Conservation (phyloP, 92 coral and sea anemone genomes). For the Heteractis magnifica region DNA sequence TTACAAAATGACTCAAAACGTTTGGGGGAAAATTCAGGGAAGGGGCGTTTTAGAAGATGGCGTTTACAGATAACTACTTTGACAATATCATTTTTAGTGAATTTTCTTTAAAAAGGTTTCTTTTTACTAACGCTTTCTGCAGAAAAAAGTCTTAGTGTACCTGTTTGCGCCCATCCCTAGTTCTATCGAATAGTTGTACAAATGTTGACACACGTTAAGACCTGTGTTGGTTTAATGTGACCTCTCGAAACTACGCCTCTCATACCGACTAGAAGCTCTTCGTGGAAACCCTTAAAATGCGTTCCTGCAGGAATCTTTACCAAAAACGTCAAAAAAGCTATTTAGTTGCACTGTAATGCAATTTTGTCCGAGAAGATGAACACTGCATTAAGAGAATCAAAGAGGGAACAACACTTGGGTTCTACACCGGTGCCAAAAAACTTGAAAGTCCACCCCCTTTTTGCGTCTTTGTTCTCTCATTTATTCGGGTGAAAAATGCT, state of each 20-base stretch:
- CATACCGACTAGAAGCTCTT: not conserved
- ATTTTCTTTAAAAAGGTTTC: not conserved
- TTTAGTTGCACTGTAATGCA: not conserved
- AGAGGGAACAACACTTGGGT: not conserved
- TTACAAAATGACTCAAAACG: no score
- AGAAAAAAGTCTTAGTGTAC: not conserved
- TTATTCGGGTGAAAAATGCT: no score
- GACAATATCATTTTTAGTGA: not conserved
- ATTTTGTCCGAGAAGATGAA: not conserved
- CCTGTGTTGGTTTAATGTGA: not conserved
- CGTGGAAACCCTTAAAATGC: not conserved
- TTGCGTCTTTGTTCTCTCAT: not conserved
- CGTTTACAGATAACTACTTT: no score
- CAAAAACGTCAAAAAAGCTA: not conserved
- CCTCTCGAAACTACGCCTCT: conserved; percentile 8
- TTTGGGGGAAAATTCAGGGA: no score
- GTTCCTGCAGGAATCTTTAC: not conserved
- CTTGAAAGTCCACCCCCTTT: not conserved
- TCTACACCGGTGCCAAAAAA: not conserved
- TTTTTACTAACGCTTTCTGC: not conserved
- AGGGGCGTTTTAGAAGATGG: no score
- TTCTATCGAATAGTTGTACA: not conserved
- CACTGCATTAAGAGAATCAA: not conserved
- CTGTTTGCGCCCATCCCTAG: conserved; percentile 6
- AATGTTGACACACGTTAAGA: not conserved